Evolutionary conservation across 2,888 invertebrate genomes (phyloP).

Genomic region (Dynastes hyllus): DNA sequence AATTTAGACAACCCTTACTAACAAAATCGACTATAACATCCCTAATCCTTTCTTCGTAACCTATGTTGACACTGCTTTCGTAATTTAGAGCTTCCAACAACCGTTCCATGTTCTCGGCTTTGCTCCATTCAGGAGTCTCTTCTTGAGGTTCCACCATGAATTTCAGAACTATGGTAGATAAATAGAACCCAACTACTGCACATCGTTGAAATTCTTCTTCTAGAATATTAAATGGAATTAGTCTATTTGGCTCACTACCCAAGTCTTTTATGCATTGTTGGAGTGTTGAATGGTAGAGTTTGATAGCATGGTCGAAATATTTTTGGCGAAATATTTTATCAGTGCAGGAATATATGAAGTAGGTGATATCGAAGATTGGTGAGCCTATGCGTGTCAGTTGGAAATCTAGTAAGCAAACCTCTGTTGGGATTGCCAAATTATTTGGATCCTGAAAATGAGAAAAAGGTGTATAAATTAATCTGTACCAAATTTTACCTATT

Average conservation of each 20-base stretch:
- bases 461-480: background rate
- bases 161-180: background rate
- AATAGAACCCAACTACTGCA: background rate
- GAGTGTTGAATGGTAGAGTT: background rate
- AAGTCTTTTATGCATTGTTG: background rate
- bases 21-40: constrained; percentile 17
- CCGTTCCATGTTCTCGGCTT: background rate
- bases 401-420: constrained; percentile 23
- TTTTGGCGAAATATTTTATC: background rate
- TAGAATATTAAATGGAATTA: background rate
- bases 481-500: background rate
- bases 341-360: constrained; percentile 20
- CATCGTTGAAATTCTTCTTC: background rate
- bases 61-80: background rate
- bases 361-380: constrained; percentile 12
- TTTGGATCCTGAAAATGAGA: constrained; percentile 1
- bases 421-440: background rate
- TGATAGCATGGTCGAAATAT: background rate
- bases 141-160: background rate
- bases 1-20: background rate
- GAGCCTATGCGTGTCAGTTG: constrained; percentile 10
- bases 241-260: background rate
- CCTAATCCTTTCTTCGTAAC: background rate
- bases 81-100: background rate
- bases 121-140: constrained; percentile 15